Conservation (phyloP, 2,888 invertebrate genomes). For the Mallateleia sp. region DNA sequence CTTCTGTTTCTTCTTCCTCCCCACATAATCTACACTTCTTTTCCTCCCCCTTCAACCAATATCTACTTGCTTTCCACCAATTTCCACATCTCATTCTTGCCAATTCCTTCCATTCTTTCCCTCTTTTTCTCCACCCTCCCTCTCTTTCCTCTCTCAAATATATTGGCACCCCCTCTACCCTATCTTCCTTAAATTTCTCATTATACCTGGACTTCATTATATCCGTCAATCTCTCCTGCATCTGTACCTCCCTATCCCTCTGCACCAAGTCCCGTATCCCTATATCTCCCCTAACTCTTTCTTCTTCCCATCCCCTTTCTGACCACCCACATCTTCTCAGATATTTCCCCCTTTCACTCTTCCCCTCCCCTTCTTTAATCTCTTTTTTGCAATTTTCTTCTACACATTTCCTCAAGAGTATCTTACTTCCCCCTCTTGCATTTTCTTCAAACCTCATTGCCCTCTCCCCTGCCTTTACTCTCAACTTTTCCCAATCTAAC, state of each 20-base stretch:
- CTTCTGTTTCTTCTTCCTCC: not conserved
- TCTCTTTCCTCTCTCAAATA: not conserved
- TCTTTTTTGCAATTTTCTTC: not conserved
- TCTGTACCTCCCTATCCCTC: too few relatives aligned
- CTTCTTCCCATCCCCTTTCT: not conserved
- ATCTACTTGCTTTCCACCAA: not conserved
- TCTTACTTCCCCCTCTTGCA: not conserved
- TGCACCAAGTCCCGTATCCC: too few relatives aligned
- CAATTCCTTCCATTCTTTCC: not conserved
- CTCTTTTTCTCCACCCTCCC: not conserved
- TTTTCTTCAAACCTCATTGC: conserved; percentile 31
- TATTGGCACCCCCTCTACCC: not conserved
- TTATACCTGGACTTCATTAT: not conserved
- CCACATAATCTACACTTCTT: conserved; percentile 9
- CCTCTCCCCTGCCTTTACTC: not conserved
- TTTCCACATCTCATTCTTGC: conserved; percentile 1
- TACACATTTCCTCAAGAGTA: not conserved
- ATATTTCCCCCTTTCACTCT: too few relatives aligned
- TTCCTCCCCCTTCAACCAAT: not conserved
- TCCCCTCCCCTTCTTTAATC: too few relatives aligned
- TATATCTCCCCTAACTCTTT: not conserved
- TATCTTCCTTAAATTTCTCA: not conserved
- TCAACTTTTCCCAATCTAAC: conserved; percentile 18
- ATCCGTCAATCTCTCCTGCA: not conserved
- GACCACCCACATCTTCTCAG: too few relatives aligned